Percentiles rank a stretch among this genome's conserved stretches.
These are phyloP conservation scores for Coturnix japonica DNA, from an alignment of 2,113 vertebrate species.

Conservation along the genomic window DNA sequence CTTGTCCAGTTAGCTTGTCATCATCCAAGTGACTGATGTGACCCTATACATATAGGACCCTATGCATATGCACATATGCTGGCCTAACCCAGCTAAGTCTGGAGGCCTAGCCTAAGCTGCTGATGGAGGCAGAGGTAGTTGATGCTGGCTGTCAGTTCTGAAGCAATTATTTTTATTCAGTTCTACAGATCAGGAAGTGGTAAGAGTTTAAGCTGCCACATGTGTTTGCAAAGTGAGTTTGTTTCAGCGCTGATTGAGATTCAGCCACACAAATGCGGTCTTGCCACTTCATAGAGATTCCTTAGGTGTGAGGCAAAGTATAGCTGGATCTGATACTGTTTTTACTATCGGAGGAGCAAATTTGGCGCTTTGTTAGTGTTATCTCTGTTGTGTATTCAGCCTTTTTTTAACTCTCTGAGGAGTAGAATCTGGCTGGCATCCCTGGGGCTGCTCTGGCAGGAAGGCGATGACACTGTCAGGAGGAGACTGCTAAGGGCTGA, in stretches of 20 bases:
- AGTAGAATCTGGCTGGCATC: not conserved
- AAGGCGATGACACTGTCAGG: not conserved
- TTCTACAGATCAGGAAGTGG: not conserved
- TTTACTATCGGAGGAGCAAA: not conserved
- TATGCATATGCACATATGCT: accelerated
- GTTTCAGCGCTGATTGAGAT: not conserved
- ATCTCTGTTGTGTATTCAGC: not conserved
- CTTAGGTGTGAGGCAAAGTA: not conserved
- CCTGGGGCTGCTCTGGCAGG: not conserved
- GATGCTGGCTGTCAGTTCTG: not conserved
- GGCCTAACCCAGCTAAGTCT: not conserved
- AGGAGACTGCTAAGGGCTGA: not conserved
- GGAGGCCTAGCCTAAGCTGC: not conserved
- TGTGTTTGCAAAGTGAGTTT: not conserved
- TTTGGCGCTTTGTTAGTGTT: not conserved
- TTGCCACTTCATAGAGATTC: not conserved
- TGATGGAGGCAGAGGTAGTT: not conserved
- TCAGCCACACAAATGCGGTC: not conserved
- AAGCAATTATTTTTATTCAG: not conserved
- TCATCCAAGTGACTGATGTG: not conserved
- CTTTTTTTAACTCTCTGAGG: not conserved
- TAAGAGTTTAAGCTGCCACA: not conserved
- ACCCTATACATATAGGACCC: too few relatives aligned
- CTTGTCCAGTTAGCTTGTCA: not conserved
- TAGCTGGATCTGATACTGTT: not conserved